Evolutionary conservation across 2,888 invertebrate genomes (phyloP).

Genomic region (Cyclophora albipunctata): DNA sequence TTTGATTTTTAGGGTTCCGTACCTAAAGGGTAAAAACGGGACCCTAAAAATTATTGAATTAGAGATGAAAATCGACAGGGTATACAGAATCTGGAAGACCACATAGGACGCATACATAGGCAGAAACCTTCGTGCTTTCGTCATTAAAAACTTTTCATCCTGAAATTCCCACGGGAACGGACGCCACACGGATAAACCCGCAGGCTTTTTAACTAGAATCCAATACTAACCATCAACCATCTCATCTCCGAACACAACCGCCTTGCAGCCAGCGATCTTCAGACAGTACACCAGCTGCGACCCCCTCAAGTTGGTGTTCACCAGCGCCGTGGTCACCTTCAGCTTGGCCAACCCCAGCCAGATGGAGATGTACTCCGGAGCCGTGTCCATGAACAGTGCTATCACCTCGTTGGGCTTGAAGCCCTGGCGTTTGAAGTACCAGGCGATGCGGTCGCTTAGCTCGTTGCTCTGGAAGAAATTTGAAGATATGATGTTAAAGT

Average conservation of each 20-base stretch:
- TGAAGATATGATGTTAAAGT: too few species aligned
- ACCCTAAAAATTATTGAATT: too few species aligned
- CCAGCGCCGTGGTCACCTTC: slow-evolving; percentile 86
- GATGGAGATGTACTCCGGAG: slow-evolving; percentile 88
- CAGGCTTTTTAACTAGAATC: too few species aligned
- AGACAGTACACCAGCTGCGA: slow-evolving; percentile 88
- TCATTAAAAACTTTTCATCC: too few species aligned
- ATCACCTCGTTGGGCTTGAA: slow-evolving; percentile 85
- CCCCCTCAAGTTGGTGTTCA: slow-evolving; percentile 90
- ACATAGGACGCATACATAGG: too few species aligned
- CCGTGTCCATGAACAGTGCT: slow-evolving; percentile 91
- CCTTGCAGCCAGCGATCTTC: slow-evolving; percentile 83
- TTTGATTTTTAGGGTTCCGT: too few species aligned
- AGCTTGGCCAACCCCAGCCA: slow-evolving; percentile 95
- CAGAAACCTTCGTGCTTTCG: too few species aligned
- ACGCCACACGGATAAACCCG: background rate
- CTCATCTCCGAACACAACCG: slow-evolving; percentile 84
- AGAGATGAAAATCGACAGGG: too few species aligned
- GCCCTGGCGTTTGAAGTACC: slow-evolving; percentile 72
- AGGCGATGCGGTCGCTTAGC: slow-evolving; percentile 73
- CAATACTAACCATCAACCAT: slow-evolving; percentile 54
- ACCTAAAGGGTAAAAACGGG: too few species aligned
- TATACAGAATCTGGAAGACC: too few species aligned
- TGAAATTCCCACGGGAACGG: too few species aligned
- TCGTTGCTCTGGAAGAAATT: slow-evolving; percentile 67